phyloP scores from a whole-genome alignment of 2,888 invertebrate genomes.

The Drosophila mayaguana region DNA sequence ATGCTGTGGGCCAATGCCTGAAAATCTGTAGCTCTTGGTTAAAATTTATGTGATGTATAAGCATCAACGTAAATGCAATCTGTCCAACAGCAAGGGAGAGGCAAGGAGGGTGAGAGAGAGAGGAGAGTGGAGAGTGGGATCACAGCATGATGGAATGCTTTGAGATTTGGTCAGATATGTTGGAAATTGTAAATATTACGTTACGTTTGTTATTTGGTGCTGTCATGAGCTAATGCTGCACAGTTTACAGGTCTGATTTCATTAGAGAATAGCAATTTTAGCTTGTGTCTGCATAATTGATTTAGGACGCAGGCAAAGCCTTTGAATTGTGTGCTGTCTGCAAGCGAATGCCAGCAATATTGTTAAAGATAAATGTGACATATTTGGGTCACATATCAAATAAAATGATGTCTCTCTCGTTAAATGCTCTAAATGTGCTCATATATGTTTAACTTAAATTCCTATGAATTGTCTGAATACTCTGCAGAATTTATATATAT shows the following conservation, averaged over 20 bases:
- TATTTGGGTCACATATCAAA: slow-evolving; percentile 16
- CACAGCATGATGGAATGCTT: slow-evolving; percentile 26
- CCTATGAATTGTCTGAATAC: neutral
- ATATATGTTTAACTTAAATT: neutral
- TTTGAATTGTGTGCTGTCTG: slow-evolving; percentile 1
- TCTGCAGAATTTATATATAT: neutral
- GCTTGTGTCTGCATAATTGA: slow-evolving; percentile 44
- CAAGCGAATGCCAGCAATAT: neutral
- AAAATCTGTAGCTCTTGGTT: slow-evolving; percentile 23
- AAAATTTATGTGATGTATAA: slow-evolving; percentile 16
- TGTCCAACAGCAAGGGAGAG: neutral
- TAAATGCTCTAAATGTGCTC: neutral
- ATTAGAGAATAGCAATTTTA: slow-evolving; percentile 42
- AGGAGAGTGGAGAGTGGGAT: neutral
- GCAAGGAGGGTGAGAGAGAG: neutral
- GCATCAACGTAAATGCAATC: slow-evolving; percentile 23
- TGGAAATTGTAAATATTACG: slow-evolving; percentile 37
- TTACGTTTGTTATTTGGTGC: slow-evolving; percentile 40
- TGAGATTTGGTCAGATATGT: slow-evolving; percentile 20
- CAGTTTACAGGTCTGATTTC: slow-evolving; percentile 27
- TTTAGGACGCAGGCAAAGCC: slow-evolving; percentile 24
- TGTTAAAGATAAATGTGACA: neutral
- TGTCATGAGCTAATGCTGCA: slow-evolving; percentile 23
- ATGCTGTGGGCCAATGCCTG: slow-evolving; percentile 36
- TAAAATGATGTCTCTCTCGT: neutral